phyloP scores from a whole-genome alignment of 2,113 vertebrate species.

The Irena cyanogastra region DNA sequence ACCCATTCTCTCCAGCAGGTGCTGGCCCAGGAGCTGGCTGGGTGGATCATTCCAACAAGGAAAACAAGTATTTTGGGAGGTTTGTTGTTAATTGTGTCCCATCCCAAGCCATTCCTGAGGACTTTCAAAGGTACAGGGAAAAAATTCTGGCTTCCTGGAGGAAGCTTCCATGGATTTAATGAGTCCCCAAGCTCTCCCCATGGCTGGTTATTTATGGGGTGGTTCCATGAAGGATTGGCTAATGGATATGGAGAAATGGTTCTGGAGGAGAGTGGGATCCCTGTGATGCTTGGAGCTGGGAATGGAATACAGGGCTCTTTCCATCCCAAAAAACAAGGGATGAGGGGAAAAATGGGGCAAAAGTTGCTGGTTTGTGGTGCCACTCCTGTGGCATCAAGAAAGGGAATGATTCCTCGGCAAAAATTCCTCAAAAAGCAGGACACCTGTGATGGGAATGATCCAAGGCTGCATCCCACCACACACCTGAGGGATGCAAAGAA shows the following conservation, averaged over 20 bases:
- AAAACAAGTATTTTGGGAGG: neutral
- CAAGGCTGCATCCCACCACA: neutral
- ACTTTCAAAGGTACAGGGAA: neutral
- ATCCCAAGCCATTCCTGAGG: neutral
- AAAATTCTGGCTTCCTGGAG: neutral
- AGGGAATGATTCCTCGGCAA: neutral
- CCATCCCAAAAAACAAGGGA: fast-evolving
- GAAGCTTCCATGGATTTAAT: neutral
- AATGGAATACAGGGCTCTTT: neutral
- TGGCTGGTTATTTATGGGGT: neutral
- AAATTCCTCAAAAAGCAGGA: neutral
- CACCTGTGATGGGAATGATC: neutral
- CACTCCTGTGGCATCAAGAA: neutral
- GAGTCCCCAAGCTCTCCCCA: neutral
- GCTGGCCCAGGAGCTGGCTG: neutral
- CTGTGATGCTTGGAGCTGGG: neutral
- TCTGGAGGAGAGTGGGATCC: neutral
- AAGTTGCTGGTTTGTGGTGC: neutral
- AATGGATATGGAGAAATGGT: neutral
- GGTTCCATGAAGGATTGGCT: neutral
- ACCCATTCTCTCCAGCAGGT: neutral
- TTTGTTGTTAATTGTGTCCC: neutral
- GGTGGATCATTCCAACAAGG: neutral
- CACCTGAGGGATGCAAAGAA: neutral
- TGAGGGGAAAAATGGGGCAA: neutral